Evolutionary conservation across 2,888 invertebrate species (phyloP), one percentile per base, ranked within the genome.

Genomic region (Eustalomyia histrio): DNA sequence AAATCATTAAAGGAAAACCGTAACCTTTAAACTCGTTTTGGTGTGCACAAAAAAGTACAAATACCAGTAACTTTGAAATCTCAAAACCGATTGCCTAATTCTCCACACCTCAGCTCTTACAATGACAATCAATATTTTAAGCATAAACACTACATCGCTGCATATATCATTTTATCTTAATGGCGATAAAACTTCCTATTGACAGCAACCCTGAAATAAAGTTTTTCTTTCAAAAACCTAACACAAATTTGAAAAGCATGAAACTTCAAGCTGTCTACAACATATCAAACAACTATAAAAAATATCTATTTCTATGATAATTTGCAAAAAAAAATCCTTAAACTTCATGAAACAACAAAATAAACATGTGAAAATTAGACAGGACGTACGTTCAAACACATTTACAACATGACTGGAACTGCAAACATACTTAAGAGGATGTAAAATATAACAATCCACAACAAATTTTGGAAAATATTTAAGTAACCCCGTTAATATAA

Each of bases 231-330:
- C 24, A 29, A n/a, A 1, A 58, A n/a, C 47, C 50, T 29, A 55
- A 21, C 18, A 29, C 47, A 21, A 64, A 71, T 65, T 52, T 67
- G 60, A 67, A 53, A 60, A 53, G 60, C 65, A 61, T 65, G 64
- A 71, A 65, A 60, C 53, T 55, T 60, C 33, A 43, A 60, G 55
- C 55, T 61, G 47, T 72, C 60, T 67, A 55, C 43, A 78, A 35
- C 53, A 55, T 43, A 61, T 72, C 57, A 65, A 60, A 29, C 33
- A 43, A 10, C 16, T 7, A 57, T 63, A 43, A 39, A 24, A 71
- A 55, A n/a, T 24, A n/a, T 61, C 16, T 21, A 21, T 55, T 39
- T 55, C 47, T 50, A 18, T 61, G 16, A 64, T 52, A 60, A 60
- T 58, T 69, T 50, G 12, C 24, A 33, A 63, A 21, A 24, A 57